phyloP scores from a whole-genome alignment of 1,140 invertebrate genomes.

The Pseudomyrmex gracilis region DNA sequence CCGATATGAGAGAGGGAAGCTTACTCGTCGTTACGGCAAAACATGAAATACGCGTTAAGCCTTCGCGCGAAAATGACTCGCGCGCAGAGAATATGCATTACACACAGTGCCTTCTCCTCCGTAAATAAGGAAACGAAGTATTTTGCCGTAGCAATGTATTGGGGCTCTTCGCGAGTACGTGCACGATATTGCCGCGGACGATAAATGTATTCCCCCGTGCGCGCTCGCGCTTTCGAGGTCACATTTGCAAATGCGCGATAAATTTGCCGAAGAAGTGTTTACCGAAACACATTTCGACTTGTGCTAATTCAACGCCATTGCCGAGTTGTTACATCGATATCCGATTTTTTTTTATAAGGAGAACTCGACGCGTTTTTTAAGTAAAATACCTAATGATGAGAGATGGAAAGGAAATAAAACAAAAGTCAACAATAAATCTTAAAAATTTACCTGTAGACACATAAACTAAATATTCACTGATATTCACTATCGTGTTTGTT shows the following conservation, averaged over 20 bases:
- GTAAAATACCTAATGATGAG: background rate
- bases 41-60: conserved; percentile 64
- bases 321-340: background rate
- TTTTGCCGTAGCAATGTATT: conserved; percentile 30
- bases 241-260: background rate
- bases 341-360: background rate
- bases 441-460: no score
- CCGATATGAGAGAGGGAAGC: conserved; percentile 9
- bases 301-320: background rate
- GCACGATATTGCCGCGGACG: conserved; percentile 20
- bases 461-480: no score
- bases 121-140: conserved; percentile 54
- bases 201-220: conserved; percentile 19
- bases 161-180: conserved; percentile 9
- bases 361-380: background rate
- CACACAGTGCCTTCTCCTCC: conserved; percentile 2
- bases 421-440: no score
- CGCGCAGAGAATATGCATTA: conserved; percentile 43
- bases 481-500: no score
- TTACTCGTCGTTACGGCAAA: conserved; percentile 52
- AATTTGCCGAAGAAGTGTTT: conserved; percentile 9
- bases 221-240: background rate
- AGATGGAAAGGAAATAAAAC: no score
- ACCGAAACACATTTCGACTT: background rate
- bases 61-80: conserved; percentile 55